These are phyloP conservation scores for Neoscelio sp. DNA, from an alignment of 2,888 invertebrate species.

Conservation along the genomic window DNA sequence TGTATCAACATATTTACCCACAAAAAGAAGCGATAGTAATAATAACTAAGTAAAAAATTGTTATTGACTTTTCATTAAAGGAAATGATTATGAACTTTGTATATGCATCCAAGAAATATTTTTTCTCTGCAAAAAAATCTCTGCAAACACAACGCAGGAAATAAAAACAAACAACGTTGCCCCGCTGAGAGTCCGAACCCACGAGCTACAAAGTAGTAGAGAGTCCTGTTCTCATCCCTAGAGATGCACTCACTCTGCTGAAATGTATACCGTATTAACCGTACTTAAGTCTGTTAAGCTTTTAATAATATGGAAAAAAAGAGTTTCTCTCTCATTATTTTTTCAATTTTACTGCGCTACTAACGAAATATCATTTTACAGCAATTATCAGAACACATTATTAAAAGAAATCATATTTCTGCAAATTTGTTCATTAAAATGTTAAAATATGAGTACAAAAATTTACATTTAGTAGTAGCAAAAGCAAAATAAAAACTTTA, in stretches of 20 bases:
- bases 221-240: slow-evolving; percentile 38
- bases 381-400: too few species aligned
- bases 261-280: slow-evolving; percentile 24
- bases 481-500: too few species aligned
- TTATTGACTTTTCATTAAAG: too few species aligned
- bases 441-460: too few species aligned
- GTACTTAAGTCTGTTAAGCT: slow-evolving; percentile 23
- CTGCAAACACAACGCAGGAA: slow-evolving; percentile 30
- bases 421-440: too few species aligned
- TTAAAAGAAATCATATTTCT: too few species aligned
- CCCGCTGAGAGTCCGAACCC: slow-evolving; percentile 8
- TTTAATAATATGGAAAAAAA: slow-evolving; percentile 24
- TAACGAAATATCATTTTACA: slow-evolving; percentile 10
- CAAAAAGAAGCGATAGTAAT: background rate
- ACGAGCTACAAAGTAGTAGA: slow-evolving; percentile 22
- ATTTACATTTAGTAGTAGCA: too few species aligned
- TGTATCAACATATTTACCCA: too few species aligned
- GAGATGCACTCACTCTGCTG: slow-evolving; percentile 11
- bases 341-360: background rate
- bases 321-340: slow-evolving; percentile 14
- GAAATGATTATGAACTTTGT: slow-evolving; percentile 1
- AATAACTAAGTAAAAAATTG: background rate
- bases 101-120: too few species aligned
- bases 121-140: slow-evolving; percentile 27
- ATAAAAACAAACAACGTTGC: slow-evolving; percentile 26